These are phyloP conservation scores for Gibbula magus DNA, from an alignment of 2,888 invertebrate genomes.

Conservation along the genomic window DNA sequence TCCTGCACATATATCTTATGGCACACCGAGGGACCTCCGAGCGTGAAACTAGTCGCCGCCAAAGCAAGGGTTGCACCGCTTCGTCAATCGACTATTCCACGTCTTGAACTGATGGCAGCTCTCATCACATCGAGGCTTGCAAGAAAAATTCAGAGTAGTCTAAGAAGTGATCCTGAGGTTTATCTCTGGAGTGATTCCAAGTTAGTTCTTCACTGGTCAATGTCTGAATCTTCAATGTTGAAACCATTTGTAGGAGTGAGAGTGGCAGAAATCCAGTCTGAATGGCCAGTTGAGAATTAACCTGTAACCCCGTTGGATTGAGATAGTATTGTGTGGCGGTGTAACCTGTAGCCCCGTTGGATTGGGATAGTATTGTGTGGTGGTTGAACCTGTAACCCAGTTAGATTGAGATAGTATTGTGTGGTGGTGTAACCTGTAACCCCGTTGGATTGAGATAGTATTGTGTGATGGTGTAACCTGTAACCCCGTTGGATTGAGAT, in stretches of 20 bases:
- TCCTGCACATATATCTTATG: neutral
- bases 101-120: constrained; percentile 21
- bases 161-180: neutral
- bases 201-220: constrained; percentile 25
- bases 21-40: neutral
- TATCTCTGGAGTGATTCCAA: neutral
- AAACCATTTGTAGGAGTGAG: constrained; percentile 23
- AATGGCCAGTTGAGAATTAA: neutral
- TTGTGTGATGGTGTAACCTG: too few relatives aligned
- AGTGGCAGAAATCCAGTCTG: constrained; percentile 26
- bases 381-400: too few relatives aligned
- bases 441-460: too few relatives aligned
- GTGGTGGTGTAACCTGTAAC: too few relatives aligned
- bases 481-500: too few relatives aligned
- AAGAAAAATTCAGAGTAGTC: neutral
- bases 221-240: constrained; percentile 20
- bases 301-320: too few relatives aligned
- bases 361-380: too few relatives aligned
- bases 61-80: constrained; percentile 25
- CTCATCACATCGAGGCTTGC: constrained; percentile 11
- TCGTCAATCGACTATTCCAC: constrained; percentile 12
- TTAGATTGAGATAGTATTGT: too few relatives aligned
- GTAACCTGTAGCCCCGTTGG: too few relatives aligned
- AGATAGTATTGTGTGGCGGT: too few relatives aligned
- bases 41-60: neutral